Evolutionary conservation across 2,113 vertebrate genomes (phyloP), one percentile per base, ranked within the genome.

Genomic region (Anthoscopus minutus): DNA sequence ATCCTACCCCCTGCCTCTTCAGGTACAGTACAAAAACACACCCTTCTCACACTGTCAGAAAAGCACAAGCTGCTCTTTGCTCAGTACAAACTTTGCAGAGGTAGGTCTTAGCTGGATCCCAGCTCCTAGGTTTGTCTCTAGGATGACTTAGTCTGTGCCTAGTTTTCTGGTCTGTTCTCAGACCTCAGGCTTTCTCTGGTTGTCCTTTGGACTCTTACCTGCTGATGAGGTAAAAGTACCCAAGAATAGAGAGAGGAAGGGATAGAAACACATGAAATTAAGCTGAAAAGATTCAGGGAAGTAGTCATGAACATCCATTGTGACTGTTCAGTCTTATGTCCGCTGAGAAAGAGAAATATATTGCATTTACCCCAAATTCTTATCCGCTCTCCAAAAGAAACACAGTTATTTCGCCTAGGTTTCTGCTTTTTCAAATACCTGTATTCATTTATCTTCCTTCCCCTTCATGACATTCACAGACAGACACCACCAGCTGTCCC

Each of bases 1-100:
- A 5, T 98, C 98, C 94, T 99, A 98, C 73, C 98, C 98, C 0
- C 64, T 99, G 27, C 98, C 98, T 23, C 98, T 99, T 37, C 99
- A 99, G 99, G 99, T 99, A 98, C 53, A 57, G 81, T 87, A 80
- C n/a, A 51, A 48, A 58, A 42, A 3, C 53, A 11, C 61, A 44
- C 4, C 33, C n/a, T 48, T 69, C 20, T 30, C 51, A 11, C 2
- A 22, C 24, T 33, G 14, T 4, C 30, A 18, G 44, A 31, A 93
- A 65, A 64, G 25, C 4, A 3, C 9, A 17, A 31, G 11, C 19
- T 82, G 77, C 50, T 44, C 3, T 42, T 42, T 42, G 42, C n/a
- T 61, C 44, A 19, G 17, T 30, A 18, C 58, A 35, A 35, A 31
- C 22, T 35, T 25, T 22, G 48, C 45, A 57, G 53, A 44, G 42